Evolutionary conservation across 2,113 vertebrate genomes (phyloP).

Genomic region (Megaptera novaeangliae): DNA sequence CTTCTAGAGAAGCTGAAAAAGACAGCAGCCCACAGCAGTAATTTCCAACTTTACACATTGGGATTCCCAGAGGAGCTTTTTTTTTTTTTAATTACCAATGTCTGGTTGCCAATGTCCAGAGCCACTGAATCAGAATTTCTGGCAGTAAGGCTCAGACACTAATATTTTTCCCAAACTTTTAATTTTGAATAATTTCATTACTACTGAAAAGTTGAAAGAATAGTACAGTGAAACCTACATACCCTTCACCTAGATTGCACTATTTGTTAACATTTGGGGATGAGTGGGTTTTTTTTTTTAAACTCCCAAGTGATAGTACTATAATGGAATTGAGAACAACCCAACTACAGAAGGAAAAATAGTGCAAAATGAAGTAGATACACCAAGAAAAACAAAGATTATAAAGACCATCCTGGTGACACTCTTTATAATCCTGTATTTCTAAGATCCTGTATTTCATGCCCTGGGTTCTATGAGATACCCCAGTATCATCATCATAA

Average conservation of each 20-base stretch:
- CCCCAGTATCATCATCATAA: background rate
- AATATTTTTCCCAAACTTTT: background rate
- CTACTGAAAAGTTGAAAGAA: background rate
- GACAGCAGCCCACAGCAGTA: background rate
- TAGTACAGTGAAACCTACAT: background rate
- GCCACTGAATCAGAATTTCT: background rate
- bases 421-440: too few species aligned
- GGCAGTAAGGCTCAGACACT: background rate
- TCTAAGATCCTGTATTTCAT: background rate
- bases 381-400: background rate
- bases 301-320: background rate
- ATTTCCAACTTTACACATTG: background rate
- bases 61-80: background rate
- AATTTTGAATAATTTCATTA: background rate
- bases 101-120: background rate
- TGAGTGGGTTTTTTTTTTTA: background rate
- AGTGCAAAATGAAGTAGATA: background rate
- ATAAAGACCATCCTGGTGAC: background rate
- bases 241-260: background rate
- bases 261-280: background rate
- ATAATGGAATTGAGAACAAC: background rate
- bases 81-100: background rate
- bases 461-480: background rate
- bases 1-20: background rate
- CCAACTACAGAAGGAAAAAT: background rate